Evolutionary conservation across 2,113 vertebrate genomes (phyloP).

Genomic region (Mastomys natalensis): DNA sequence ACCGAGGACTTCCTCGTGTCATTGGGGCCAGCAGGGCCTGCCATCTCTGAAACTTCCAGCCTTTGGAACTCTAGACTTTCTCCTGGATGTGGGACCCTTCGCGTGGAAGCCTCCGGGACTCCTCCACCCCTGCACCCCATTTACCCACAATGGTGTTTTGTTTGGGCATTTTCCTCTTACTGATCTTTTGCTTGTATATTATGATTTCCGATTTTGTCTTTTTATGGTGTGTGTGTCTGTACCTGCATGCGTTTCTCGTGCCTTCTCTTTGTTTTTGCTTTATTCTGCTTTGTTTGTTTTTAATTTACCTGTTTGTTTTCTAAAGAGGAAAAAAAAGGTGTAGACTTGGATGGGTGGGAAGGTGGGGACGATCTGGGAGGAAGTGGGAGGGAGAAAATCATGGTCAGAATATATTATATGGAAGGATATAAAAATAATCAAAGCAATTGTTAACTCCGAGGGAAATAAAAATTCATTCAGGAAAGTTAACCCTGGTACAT

Average conservation of each 20-base stretch:
- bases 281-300: not conserved
- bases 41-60: too few relatives aligned
- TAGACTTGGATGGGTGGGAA: not conserved
- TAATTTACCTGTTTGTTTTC: not conserved
- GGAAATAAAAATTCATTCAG: not conserved
- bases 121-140: too few relatives aligned
- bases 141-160: not conserved
- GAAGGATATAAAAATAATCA: not conserved
- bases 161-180: not conserved
- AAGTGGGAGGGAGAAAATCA: not conserved
- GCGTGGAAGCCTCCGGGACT: too few relatives aligned
- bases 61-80: too few relatives aligned
- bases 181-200: not conserved
- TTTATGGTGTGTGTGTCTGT: not conserved
- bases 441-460: constrained; percentile 6
- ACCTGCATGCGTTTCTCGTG: not conserved
- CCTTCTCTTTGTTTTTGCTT: not conserved
- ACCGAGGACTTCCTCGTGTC: too few relatives aligned
- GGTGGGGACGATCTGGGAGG: not conserved
- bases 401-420: not conserved
- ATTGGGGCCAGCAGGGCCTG: too few relatives aligned
- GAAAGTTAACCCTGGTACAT: not conserved
- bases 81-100: too few relatives aligned
- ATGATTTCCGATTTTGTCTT: not conserved
- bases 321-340: not conserved